Base-by-base conservation (phyloP, 2,113 vertebrate genomes). In the Heliornis fulica region DNA sequence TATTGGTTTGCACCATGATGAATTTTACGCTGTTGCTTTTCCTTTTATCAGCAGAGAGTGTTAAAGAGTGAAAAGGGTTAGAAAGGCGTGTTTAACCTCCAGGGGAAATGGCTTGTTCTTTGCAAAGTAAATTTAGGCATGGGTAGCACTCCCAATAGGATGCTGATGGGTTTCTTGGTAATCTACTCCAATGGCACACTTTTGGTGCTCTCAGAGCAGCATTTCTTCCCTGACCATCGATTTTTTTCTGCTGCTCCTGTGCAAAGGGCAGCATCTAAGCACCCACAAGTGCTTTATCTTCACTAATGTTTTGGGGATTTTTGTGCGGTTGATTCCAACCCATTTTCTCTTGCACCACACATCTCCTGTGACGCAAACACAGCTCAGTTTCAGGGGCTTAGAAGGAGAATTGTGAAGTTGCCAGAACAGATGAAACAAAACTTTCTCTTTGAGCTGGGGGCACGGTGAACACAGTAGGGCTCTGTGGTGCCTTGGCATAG, bases 371-470 rank as follows among this genome's bases (percentile, higher is more conserved):
- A 93, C 93, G 81, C 74, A 64, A 75, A 29, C 41, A 82, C 46
- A 13, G 56, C 83, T 83, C 91, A 50, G 63, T 86, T 93, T 91
- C 74, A 93, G 74, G 21, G 10, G 78, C 68, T 96, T 89, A 95
- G 54, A 84, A 91, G 45, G 18, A 19, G 69, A 95, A 85, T 43
- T 87, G 74, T 60, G 75, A 95, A 50, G 76, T 41, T 96, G 90
- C 80, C 90, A 95, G 91, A 90, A 81, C 6, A 88, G 46, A 96
- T 69, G 94, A 79, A 96, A 93, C 83, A 82, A 78, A 96, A 68
- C 74, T 53, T 96, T 63, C 76, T 83, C 87, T 92, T 54, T 77
- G 89, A 74, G 86, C 83, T 81, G 77, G 54, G 88, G 32, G 81
- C 70, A 84, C 40, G 17, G 79, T 69, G 77, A 82, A 82, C 41